Evolutionary conservation across 2,888 invertebrate species (phyloP).

Genomic region (Lepetodrilus schrolli): DNA sequence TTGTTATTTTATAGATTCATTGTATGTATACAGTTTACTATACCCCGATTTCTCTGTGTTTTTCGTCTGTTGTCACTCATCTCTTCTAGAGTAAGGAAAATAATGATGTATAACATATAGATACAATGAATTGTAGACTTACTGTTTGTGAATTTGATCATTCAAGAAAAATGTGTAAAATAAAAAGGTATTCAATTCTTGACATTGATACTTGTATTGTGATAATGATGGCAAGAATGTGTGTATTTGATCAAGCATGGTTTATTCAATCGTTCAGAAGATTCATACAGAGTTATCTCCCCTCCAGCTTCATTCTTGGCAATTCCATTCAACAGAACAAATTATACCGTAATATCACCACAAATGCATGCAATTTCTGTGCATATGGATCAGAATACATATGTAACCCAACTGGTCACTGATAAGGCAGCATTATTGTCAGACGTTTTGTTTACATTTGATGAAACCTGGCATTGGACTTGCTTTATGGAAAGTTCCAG

Average conservation of each 20-base stretch:
- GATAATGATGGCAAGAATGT: neutral
- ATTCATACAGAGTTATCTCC: neutral
- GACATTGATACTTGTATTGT: neutral
- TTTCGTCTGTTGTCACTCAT: neutral
- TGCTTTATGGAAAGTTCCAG: no score
- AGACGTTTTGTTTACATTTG: no score
- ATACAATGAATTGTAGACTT: neutral
- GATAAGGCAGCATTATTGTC: neutral
- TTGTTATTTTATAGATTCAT: conserved; percentile 18
- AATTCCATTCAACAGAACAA: no score
- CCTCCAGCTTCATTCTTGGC: no score
- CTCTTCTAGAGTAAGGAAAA: neutral
- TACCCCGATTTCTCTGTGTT: neutral
- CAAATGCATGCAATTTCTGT: no score
- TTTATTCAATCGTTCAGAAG: neutral
- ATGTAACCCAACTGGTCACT: neutral
- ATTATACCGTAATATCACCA: no score
- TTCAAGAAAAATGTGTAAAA: neutral
- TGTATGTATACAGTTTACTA: conserved; percentile 11
- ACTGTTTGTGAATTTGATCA: neutral
- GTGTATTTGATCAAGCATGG: neutral
- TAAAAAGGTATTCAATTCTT: neutral
- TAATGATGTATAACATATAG: neutral
- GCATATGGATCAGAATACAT: neutral
- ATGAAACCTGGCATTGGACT: no score